Evolutionary conservation across 2,113 vertebrate genomes (phyloP).

Genomic region (Formicarius rufipectus): DNA sequence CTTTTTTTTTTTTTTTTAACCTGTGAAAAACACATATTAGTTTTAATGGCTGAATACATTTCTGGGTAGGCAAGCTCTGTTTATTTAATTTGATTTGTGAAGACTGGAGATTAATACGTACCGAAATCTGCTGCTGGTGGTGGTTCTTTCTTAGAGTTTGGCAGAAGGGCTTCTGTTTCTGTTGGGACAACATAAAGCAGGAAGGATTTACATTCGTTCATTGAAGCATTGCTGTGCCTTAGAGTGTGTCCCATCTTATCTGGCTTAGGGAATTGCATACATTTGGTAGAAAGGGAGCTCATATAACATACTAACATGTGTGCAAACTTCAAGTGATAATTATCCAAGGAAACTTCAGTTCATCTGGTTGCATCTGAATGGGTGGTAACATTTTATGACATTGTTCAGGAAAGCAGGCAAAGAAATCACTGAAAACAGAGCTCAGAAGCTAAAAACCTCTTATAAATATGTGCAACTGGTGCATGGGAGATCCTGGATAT

Average conservation of each 20-base stretch:
- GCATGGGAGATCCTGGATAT: not conserved
- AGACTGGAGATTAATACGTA: not conserved
- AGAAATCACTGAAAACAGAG: not conserved
- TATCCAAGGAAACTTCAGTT: not conserved
- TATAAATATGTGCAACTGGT: not conserved
- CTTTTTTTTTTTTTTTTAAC: not conserved
- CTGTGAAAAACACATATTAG: not conserved
- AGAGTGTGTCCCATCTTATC: not conserved
- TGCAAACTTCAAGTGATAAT: not conserved
- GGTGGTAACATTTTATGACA: not conserved
- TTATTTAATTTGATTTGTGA: not conserved
- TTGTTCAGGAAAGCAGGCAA: not conserved
- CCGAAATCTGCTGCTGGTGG: not conserved
- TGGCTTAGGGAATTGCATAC: not conserved
- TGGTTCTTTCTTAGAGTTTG: not conserved
- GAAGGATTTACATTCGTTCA: not conserved
- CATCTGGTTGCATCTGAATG: not conserved
- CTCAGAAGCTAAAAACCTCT: not conserved
- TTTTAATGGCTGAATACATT: not conserved
- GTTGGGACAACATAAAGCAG: not conserved
- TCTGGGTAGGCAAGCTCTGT: not conserved
- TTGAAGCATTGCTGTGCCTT: not conserved
- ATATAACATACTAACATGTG: not conserved
- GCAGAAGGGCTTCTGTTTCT: not conserved
- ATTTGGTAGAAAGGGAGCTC: not conserved